phyloP scores from a whole-genome alignment of 2,797 vertebrate species.

The Percopsis omiscomaycus region DNA sequence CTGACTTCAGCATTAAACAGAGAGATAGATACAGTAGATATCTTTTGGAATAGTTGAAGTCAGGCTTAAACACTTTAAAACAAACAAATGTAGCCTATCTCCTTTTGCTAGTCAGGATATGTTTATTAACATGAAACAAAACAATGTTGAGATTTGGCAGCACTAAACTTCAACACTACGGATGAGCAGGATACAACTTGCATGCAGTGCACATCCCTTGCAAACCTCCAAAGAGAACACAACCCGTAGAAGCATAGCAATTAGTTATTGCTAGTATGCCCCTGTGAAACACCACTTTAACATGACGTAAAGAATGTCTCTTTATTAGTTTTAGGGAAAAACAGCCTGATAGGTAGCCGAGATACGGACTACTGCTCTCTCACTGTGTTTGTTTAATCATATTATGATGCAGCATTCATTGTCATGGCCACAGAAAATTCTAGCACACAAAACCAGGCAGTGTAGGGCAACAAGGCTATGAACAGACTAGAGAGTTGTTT shows the following conservation, averaged over 20 bases:
- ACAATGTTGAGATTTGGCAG: slow-evolving; percentile 10
- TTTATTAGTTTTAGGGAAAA: slow-evolving; percentile 58
- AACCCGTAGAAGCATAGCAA: slow-evolving; percentile 43
- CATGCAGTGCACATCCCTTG: slow-evolving; percentile 27
- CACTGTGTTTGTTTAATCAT: slow-evolving; percentile 56
- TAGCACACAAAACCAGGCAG: slow-evolving; percentile 21
- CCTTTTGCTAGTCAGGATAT: slow-evolving; percentile 8
- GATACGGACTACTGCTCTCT: slow-evolving; percentile 64
- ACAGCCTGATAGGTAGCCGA: slow-evolving; percentile 50
- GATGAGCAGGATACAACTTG: neutral
- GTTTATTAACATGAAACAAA: slow-evolving; percentile 11
- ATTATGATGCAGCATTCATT: slow-evolving; percentile 42
- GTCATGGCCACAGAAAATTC: slow-evolving; percentile 34
- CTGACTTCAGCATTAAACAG: too few relatives aligned
- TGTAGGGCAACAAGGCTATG: slow-evolving; percentile 20
- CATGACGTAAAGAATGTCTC: slow-evolving; percentile 61
- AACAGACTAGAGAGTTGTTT: too few relatives aligned
- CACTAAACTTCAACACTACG: slow-evolving; percentile 15
- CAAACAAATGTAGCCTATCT: too few relatives aligned
- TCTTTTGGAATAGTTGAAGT: too few relatives aligned
- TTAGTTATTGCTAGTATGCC: slow-evolving; percentile 44
- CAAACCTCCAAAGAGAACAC: slow-evolving; percentile 35
- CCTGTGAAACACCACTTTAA: slow-evolving; percentile 58
- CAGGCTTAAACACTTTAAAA: too few relatives aligned
- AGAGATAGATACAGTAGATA: too few relatives aligned